A percentile compares a stretch with the other conserved stretches of the same genome.
phyloP scores from a whole-genome alignment of 1,140 invertebrate species.

The Globodera rostochiensis region DNA sequence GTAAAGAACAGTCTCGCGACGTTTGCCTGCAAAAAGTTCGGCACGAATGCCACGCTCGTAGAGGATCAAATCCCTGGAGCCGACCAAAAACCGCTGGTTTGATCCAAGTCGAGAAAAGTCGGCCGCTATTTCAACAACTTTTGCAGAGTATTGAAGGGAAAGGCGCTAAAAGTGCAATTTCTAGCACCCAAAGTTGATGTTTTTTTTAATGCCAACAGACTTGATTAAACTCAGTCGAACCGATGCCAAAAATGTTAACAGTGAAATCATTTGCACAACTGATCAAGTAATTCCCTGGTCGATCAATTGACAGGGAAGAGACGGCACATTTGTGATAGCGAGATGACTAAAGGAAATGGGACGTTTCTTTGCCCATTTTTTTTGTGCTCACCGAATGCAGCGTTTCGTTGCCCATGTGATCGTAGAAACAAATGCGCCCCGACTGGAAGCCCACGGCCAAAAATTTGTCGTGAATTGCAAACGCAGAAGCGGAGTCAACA shows the following conservation, averaged over 20 bases:
- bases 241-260: constrained; percentile 61
- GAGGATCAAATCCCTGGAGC: constrained; percentile 42
- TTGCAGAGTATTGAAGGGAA: constrained; percentile 41
- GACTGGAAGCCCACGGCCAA: constrained; percentile 65
- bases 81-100: constrained; percentile 54
- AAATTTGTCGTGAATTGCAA: constrained; percentile 70
- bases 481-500: constrained; percentile 67
- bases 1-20: constrained; percentile 45
- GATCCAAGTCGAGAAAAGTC: constrained; percentile 46
- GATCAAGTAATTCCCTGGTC: constrained; percentile 68
- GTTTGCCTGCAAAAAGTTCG: constrained; percentile 43
- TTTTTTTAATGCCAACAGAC: constrained; percentile 6
- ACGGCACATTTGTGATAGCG: constrained; percentile 68
- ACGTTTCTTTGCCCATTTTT: neutral
- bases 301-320: constrained; percentile 69
- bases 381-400: constrained; percentile 58
- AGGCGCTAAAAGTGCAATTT: constrained; percentile 14
- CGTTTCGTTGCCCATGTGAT: constrained; percentile 68
- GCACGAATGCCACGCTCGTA: constrained; percentile 47
- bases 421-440: constrained; percentile 68
- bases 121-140: constrained; percentile 49
- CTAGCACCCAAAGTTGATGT: neutral
- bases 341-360: constrained; percentile 42
- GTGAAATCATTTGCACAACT: constrained; percentile 69
- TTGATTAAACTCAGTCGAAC: constrained; percentile 51